These are phyloP conservation scores for Rousettus leschenaultii DNA, from an alignment of 2,113 vertebrate genomes.

Conservation along the genomic window DNA sequence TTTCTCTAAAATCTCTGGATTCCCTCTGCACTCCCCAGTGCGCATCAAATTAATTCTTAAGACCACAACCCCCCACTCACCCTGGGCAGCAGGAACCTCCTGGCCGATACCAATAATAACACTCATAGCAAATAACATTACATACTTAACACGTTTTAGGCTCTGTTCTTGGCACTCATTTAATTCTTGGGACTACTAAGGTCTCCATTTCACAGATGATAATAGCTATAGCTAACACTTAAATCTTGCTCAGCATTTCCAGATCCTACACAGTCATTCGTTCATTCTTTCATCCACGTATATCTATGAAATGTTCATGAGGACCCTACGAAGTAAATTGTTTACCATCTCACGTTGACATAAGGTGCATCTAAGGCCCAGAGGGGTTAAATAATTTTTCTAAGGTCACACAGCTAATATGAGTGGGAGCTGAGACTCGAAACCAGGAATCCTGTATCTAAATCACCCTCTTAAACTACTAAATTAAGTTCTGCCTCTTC, in stretches of 20 bases:
- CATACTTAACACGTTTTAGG: too few relatives aligned
- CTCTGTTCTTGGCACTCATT: neutral
- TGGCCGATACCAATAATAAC: neutral
- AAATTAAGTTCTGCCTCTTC: neutral
- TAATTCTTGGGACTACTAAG: neutral
- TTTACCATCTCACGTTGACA: neutral
- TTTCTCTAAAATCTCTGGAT: neutral
- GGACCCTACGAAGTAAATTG: neutral
- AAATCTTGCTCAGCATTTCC: neutral
- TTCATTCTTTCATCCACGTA: neutral
- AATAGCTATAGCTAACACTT: neutral
- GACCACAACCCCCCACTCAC: neutral
- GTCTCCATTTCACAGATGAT: neutral
- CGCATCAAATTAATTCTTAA: neutral
- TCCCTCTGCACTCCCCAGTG: neutral
- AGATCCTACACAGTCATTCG: neutral
- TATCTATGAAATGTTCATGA: neutral
- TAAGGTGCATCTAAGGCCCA: neutral
- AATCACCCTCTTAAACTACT: neutral
- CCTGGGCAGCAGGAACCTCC: conserved; percentile 67
- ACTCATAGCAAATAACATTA: neutral
- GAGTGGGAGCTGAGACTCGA: neutral
- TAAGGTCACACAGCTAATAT: neutral
- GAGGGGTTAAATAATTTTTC: neutral
- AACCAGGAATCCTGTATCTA: neutral